Evolutionary conservation across 2,888 invertebrate genomes (phyloP).

Genomic region (Sinelater perroti): DNA sequence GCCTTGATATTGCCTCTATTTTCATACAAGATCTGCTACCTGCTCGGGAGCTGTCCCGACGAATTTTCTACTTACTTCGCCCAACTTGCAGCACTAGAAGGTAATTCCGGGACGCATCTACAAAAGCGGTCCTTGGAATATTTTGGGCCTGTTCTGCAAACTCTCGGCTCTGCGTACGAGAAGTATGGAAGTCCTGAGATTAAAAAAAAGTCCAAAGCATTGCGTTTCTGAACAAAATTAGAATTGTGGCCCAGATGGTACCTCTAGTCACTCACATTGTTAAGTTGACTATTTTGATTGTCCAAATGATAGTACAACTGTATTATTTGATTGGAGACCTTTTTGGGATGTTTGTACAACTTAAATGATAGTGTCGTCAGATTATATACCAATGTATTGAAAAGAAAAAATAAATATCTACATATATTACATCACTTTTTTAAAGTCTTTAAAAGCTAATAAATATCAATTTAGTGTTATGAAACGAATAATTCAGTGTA

Average conservation of each 20-base stretch:
- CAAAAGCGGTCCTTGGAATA: constrained; percentile 52
- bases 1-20: constrained; percentile 51
- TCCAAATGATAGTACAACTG: constrained; percentile 44
- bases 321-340: constrained; percentile 40
- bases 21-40: constrained; percentile 54
- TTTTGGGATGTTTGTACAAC: no score
- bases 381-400: no score
- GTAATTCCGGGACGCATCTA: constrained; percentile 31
- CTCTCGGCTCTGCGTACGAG: constrained; percentile 54
- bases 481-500: no score
- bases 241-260: constrained; percentile 50
- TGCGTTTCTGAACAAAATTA: constrained; percentile 51
- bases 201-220: constrained; percentile 55
- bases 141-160: constrained; percentile 53
- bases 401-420: no score
- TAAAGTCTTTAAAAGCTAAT: no score
- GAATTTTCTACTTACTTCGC: constrained; percentile 51
- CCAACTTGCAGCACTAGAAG: constrained; percentile 37
- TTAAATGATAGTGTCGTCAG: no score
- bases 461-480: no score
- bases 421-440: no score
- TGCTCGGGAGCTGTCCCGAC: constrained; percentile 53
- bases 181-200: constrained; percentile 51
- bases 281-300: constrained; percentile 49
- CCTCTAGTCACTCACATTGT: constrained; percentile 50